Evolutionary conservation across 1,140 invertebrate species (phyloP), one percentile per base, ranked within the genome.

Genomic region (Cydia strobilella): DNA sequence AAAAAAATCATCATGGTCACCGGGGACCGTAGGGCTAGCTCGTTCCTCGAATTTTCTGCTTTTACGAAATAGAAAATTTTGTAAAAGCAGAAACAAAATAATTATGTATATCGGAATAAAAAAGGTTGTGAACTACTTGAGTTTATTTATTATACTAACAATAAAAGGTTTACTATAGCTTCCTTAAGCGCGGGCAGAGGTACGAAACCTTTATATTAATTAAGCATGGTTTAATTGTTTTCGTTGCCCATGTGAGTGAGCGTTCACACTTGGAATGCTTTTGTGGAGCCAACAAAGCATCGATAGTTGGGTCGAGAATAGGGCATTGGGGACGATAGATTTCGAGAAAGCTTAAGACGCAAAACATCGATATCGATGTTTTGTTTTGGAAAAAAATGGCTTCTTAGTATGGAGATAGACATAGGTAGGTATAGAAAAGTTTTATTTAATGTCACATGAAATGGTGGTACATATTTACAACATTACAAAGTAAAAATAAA

Each of bases 271-370:
- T 10, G 65, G 65, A 69, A 69, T 69, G 65, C 65, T 18, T 69
- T 69, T 69, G 65, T 69, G 6, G 65, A 42, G 18, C 23, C 31
- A 69, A 69, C 65, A 69, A 69, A 18, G 31, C 31, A 7, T n/a
- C 35, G 65, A 69, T 69, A 69, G 65, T 76, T 35, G 72, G 54
- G 69, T 54, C 75, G 69, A 78, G 80, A 79, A 83, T 81, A 75
- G n/a, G 25, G 65, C 31, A 35, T 69, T 23, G 15, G 12, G 12
- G n/a, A 15, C 63, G 63, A 31, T 63, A 35, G 25, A 54, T 54
- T n/a, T 59, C 6, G 20, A 23, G 54, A 10, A 59, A 23, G 18
- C 20, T 9, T 59, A 6, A 18, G 15, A 18, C 6, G 2, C 9
- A 23, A 23, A 59, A 10, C 10, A 59, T 59, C 71, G 59, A 75